Evolutionary conservation across 2,888 invertebrate genomes (phyloP), one percentile per base, ranked within the genome.

Genomic region (Hoplodrina ambigua): DNA sequence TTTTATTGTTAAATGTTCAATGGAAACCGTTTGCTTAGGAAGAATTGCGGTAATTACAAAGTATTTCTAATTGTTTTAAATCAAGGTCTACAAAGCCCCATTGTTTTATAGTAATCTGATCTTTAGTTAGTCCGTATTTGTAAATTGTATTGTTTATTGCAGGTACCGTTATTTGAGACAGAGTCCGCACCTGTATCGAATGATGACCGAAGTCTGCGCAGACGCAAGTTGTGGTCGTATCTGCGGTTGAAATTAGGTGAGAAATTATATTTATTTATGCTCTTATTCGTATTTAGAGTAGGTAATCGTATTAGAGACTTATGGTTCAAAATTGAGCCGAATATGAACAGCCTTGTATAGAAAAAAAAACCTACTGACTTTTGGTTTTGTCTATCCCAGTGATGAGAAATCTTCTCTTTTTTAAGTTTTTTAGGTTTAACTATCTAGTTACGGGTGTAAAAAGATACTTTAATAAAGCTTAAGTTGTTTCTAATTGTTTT

Each of bases 131-230:
- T 50, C 7, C 19, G 52, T 69, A 75, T 68, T 71, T 60, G 52
- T 67, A 60, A 71, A 60, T 33, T 72, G 50, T 57, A 64, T 49
- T 60, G 46, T 46, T 17, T 46, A 46, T 46, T 46, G n/a, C 46
- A 13, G 7, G 11, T 54, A 75, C 80, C 41, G 85, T 79, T 81
- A 85, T 55, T 66, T 74, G 73, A 78, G 46, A 79, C 62, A 7
- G 8, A 50, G 4, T 55, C 53, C 11, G 57, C 76, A 80, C 81
- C 72, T 83, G 78, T 81, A 76, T 82, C 73, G 58, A 72, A 73
- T 84, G 75, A 44, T 83, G 57, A 52, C 59, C 57, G 33, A 65
- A 60, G 50, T 59, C 71, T 52, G 20, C 19, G 33, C 52, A 56
- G 63, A 61, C 44, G 50, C 13, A 11, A 53, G n/a, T 50, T 70